A percentile compares a stretch with the other conserved stretches of the same genome.
These are phyloP conservation scores for Hippocampus abdominalis DNA, from an alignment of 2,113 vertebrate species.

Conservation along the genomic window DNA sequence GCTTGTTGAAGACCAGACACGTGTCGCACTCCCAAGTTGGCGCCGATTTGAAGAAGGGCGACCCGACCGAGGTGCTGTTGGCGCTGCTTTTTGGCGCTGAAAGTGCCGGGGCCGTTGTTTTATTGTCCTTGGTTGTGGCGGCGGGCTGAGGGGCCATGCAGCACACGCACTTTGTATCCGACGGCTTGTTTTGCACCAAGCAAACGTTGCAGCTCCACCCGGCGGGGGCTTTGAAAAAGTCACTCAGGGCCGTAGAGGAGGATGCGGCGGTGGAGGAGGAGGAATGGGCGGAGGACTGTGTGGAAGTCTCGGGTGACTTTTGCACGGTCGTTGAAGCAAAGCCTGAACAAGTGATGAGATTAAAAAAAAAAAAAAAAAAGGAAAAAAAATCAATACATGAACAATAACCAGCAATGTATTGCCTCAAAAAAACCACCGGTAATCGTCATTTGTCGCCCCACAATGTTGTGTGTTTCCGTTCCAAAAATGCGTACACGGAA, in stretches of 20 bases:
- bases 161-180: conserved; percentile 79
- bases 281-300: conserved; percentile 29
- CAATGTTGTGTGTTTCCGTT: not conserved
- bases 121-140: conserved; percentile 58
- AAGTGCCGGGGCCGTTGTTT: conserved; percentile 30
- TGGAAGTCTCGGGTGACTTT: conserved; percentile 55
- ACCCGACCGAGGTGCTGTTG: conserved; percentile 70
- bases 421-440: too few relatives aligned
- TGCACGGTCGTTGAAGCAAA: conserved; percentile 70
- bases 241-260: conserved; percentile 66
- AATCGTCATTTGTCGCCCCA: too few relatives aligned
- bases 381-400: too few relatives aligned
- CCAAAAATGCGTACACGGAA: not conserved
- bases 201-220: conserved; percentile 79
- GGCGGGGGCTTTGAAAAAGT: conserved; percentile 72
- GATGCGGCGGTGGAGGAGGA: conserved; percentile 24
- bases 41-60: conserved; percentile 77
- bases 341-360: conserved; percentile 59
- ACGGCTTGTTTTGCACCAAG: conserved; percentile 78
- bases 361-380: too few relatives aligned
- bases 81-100: conserved; percentile 52
- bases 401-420: too few relatives aligned
- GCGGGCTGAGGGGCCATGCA: conserved; percentile 73
- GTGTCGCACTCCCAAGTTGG: conserved; percentile 95
- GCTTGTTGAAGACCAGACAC: conserved; percentile 91